Percentiles rank a stretch among this genome's conserved stretches.
Conservation (phyloP, 2,797 vertebrate genomes). For the Emys orbicularis region DNA sequence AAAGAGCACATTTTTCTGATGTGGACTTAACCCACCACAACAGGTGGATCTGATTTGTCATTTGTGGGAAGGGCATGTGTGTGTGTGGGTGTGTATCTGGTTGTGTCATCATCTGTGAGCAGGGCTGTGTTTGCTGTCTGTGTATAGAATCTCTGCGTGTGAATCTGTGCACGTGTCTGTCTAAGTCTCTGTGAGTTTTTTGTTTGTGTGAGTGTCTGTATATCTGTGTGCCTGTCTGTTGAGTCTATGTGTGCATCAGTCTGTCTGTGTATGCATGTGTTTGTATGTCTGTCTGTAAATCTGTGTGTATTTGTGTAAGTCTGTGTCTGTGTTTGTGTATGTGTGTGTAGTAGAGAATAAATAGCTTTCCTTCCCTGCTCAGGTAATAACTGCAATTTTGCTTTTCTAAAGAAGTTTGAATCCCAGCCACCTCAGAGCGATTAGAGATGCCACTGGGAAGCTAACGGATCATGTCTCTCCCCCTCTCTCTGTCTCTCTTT, state of each 20-base stretch:
- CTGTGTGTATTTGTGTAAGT: not conserved
- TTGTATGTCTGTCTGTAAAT: not conserved
- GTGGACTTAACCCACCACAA: not conserved
- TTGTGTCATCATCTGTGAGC: not conserved
- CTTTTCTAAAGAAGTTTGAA: constrained; percentile 74
- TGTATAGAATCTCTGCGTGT: fast-evolving
- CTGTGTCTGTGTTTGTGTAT: constrained; percentile 5
- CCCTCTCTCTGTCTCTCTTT: constrained; percentile 35
- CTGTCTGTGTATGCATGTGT: not conserved
- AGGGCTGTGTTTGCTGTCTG: not conserved
- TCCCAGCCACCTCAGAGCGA: constrained; percentile 65
- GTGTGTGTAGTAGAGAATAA: constrained; percentile 54
- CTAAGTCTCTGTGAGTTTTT: not conserved
- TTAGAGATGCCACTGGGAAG: constrained; percentile 68
- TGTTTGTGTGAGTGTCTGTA: not conserved
- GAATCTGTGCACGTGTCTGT: not conserved
- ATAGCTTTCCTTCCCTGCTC: constrained; percentile 69
- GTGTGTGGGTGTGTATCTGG: fast-evolving
- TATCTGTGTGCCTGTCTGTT: not conserved
- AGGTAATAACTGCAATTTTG: constrained; percentile 76
- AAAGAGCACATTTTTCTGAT: not conserved
- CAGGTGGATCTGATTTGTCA: not conserved
- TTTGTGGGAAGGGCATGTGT: fast-evolving
- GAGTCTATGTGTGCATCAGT: not conserved
- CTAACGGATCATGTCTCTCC: constrained; percentile 71